A percentile compares a stretch with the other conserved stretches of the same genome.
phyloP scores from a whole-genome alignment of 2,797 vertebrate species.

The Cyprinella venusta region DNA sequence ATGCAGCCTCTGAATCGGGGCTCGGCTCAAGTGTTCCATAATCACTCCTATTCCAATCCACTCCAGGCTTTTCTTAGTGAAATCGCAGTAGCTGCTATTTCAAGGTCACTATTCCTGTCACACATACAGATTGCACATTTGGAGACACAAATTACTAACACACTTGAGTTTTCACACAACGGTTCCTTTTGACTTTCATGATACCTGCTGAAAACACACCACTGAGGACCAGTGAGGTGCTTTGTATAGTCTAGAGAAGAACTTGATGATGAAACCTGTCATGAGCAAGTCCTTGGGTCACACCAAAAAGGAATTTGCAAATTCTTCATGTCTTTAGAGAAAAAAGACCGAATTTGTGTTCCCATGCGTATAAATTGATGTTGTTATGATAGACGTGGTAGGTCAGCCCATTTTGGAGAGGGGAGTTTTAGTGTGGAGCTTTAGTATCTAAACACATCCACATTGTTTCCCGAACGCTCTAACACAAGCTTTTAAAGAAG shows the following conservation, averaged over 20 bases:
- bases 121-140: too few relatives aligned
- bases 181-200: constrained; percentile 20
- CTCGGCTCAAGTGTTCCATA: neutral
- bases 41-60: neutral
- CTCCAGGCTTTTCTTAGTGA: neutral
- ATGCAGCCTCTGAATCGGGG: neutral
- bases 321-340: neutral
- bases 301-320: neutral
- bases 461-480: constrained; percentile 45
- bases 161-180: constrained; percentile 16
- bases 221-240: neutral
- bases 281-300: constrained; percentile 12
- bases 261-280: constrained; percentile 24
- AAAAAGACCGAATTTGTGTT: neutral
- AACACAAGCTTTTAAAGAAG: constrained; percentile 36
- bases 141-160: constrained; percentile 2
- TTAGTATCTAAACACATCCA: constrained; percentile 47
- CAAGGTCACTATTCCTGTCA: neutral
- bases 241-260: constrained; percentile 28
- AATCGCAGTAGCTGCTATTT: constrained; percentile 21
- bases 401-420: constrained; percentile 17
- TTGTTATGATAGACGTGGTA: neutral
- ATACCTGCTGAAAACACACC: constrained; percentile 36
- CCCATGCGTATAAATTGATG: constrained; percentile 28
- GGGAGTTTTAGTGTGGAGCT: constrained; percentile 19